phyloP scores from a whole-genome alignment of 2,888 invertebrate species.

The Dolomedes plantarius region DNA sequence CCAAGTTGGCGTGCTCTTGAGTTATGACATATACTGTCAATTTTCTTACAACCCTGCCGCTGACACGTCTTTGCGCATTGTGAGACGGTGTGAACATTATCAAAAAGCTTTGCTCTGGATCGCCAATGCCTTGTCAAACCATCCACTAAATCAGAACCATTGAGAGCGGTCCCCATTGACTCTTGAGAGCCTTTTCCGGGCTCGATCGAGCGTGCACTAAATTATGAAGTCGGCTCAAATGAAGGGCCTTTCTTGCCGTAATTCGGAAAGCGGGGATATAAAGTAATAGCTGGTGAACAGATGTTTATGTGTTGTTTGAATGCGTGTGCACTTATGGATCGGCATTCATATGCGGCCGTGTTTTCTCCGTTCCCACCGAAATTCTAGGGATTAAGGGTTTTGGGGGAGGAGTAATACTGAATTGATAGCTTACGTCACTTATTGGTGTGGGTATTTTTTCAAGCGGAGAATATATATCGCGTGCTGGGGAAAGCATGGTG shows the following conservation, averaged over 20 bases:
- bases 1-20: constrained; percentile 5
- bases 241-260: constrained; percentile 29
- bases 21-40: constrained; percentile 7
- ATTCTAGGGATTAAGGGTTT: background rate
- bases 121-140: constrained; percentile 63
- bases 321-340: background rate
- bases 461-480: no score
- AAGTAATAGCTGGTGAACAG: constrained; percentile 48
- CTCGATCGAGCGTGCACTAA: constrained; percentile 46
- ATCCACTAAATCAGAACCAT: constrained; percentile 70
- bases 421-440: background rate
- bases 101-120: constrained; percentile 37
- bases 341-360: background rate
- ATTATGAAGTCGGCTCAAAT: constrained; percentile 64
- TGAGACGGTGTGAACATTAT: constrained; percentile 63
- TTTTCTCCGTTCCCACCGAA: constrained; percentile 1
- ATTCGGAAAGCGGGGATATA: constrained; percentile 22
- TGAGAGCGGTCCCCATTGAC: constrained; percentile 47
- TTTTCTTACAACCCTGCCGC: constrained; percentile 15
- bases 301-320: constrained; percentile 34
- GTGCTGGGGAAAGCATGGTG: no score
- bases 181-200: constrained; percentile 43
- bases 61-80: constrained; percentile 55
- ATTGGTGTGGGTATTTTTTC: no score
- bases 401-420: constrained; percentile 3